Base-by-base conservation (phyloP, 64 coral and sea anemone species). In the Dendronephthya gigantea region DNA sequence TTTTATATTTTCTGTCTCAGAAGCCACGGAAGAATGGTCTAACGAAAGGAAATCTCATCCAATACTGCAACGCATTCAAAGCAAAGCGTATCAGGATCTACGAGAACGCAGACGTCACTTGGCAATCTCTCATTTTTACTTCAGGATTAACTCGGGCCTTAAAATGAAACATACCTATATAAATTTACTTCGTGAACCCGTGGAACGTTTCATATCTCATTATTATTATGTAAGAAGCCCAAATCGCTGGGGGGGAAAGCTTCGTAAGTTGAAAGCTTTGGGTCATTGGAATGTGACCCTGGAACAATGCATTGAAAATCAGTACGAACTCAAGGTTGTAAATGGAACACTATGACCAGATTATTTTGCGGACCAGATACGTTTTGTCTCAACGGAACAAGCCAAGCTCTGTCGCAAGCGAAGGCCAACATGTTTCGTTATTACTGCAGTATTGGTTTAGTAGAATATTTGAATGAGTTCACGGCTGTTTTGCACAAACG, bases 281-380 rank as follows among this genome's bases (percentile, higher is more conserved):
- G 91, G 91, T 27, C 83, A 89, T 37, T 83, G 72, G 35, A 87
- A 89, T 39, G 91, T 89, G 40, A 92, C 91, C 5, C 86, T 92
- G 15, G 88, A 89, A 25, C 36, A 89, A 30, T 92, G 91, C 59
- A 85, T 89, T 19, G 27, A 82, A 22, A 89, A 83, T 17, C 83
- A 92, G 35, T 70, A 83, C 15, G 49, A 89, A n/a, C n/a, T n/a
- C n/a, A n/a, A 68, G 91, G 91, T 2, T 92, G 91, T 22, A 85
- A 86, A 83, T 70, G 82, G 19, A 92, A 92, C 32, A 87, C 62
- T 0, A 92, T 92, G 87, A 92, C 91, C 3, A 83, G 91, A 13
- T 89, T 92, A 49, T 92, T 92, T 51, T 92, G 91, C 39, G 91
- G 91, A 4, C 58, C 91, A 2, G 87, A 92, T 9, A 9, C 36